Conservation (phyloP, 2,797 vertebrate species). For the Mionectes olivaceus region DNA sequence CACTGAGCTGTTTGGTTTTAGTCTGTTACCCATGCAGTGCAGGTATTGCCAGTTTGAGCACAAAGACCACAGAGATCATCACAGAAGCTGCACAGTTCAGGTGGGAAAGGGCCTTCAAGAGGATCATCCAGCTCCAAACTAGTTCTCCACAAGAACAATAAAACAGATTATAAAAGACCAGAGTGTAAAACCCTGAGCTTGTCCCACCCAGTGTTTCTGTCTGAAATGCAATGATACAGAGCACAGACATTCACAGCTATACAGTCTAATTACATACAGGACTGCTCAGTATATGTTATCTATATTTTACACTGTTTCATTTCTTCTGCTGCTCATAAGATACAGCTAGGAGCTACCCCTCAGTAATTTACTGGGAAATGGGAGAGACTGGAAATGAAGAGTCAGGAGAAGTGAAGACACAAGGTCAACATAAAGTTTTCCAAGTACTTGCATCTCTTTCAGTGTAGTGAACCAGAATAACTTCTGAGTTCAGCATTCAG, state of each 20-base stretch:
- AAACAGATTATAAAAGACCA: background rate
- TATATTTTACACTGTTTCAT: background rate
- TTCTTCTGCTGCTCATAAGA: background rate
- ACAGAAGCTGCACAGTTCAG: background rate
- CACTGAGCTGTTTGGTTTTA: background rate
- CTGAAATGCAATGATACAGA: background rate
- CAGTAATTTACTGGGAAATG: constrained; percentile 17
- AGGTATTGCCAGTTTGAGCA: background rate
- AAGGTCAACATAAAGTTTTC: background rate
- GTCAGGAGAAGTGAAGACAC: constrained; percentile 10
- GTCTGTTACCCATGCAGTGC: background rate
- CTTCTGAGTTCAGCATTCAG: background rate
- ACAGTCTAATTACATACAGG: background rate
- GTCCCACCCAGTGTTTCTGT: background rate
- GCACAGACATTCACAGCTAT: background rate
- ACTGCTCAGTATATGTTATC: background rate
- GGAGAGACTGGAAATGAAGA: background rate
- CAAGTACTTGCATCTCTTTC: background rate
- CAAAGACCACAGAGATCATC: background rate
- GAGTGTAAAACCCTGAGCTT: background rate
- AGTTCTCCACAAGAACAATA: background rate
- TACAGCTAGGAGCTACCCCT: background rate
- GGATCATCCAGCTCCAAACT: background rate
- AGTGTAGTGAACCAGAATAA: background rate
- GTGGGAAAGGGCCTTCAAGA: background rate